Conservation (phyloP, 2,797 vertebrate genomes). For the Erethizon dorsatum region DNA sequence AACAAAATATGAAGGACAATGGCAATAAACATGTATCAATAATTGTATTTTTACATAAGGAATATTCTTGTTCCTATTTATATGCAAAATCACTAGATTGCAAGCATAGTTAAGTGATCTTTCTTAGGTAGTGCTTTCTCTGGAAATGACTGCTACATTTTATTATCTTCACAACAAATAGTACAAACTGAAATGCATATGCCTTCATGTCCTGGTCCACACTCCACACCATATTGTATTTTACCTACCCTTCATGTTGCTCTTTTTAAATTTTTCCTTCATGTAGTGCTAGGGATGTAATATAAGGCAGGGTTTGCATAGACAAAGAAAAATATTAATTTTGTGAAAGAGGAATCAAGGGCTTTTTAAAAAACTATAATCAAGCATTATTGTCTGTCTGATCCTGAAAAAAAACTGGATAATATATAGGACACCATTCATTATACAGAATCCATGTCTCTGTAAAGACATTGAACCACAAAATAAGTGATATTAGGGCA, state of each 20-base stretch:
- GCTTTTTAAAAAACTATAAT: slow-evolving; percentile 36
- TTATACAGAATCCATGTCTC: slow-evolving; percentile 29
- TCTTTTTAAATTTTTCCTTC: neutral
- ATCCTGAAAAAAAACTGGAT: slow-evolving; percentile 66
- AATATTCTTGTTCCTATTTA: neutral
- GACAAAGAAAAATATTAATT: slow-evolving; percentile 79
- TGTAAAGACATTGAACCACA: slow-evolving; percentile 70
- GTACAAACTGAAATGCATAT: neutral
- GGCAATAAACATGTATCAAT: neutral
- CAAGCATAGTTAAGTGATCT: neutral
- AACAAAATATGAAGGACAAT: slow-evolving; percentile 3
- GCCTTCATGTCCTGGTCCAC: neutral
- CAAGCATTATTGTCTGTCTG: slow-evolving; percentile 50
- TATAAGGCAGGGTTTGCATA: neutral
- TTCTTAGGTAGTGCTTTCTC: neutral
- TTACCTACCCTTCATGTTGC: neutral
- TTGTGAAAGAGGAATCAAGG: slow-evolving; percentile 68
- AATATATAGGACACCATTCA: slow-evolving; percentile 6
- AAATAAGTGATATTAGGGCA: neutral
- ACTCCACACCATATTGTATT: neutral
- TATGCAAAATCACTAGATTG: neutral
- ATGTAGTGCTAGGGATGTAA: neutral
- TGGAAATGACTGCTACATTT: neutral
- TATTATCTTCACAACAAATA: neutral
- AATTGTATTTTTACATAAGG: slow-evolving; percentile 1